phyloP scores from a whole-genome alignment of 2,797 vertebrate species.

The Steatocranus sp. region DNA sequence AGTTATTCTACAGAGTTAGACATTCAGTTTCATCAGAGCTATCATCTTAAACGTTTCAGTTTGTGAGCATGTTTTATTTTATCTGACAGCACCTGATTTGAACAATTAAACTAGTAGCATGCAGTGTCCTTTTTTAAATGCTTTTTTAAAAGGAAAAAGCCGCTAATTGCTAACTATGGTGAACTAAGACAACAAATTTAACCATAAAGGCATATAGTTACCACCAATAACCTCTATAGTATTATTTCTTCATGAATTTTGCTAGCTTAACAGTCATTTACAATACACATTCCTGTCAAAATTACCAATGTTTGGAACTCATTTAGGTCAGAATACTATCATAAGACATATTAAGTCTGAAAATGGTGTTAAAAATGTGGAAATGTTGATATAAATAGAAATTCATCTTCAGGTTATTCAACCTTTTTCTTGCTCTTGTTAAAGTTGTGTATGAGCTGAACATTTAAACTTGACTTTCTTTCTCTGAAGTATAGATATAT shows the following conservation, averaged over 20 bases:
- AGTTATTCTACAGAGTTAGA: neutral
- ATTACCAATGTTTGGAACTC: neutral
- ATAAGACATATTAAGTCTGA: neutral
- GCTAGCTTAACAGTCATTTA: neutral
- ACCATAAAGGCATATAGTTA: neutral
- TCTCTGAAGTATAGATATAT: neutral
- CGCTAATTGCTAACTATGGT: accelerated
- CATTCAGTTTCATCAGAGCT: neutral
- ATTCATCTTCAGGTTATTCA: neutral
- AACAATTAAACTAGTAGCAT: neutral
- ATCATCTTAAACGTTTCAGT: accelerated
- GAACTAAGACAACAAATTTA: neutral
- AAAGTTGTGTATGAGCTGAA: neutral
- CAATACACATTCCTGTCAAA: neutral
- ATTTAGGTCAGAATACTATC: neutral
- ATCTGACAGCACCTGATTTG: accelerated
- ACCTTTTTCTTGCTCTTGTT: neutral
- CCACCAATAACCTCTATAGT: neutral
- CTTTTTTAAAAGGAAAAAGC: neutral
- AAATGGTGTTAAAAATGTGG: neutral
- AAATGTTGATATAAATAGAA: neutral
- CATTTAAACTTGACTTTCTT: neutral
- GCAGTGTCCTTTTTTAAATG: accelerated
- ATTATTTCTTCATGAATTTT: neutral
- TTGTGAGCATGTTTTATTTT: neutral